Base-by-base conservation (phyloP, 2,888 invertebrate species). In the Pyralis farinalis region DNA sequence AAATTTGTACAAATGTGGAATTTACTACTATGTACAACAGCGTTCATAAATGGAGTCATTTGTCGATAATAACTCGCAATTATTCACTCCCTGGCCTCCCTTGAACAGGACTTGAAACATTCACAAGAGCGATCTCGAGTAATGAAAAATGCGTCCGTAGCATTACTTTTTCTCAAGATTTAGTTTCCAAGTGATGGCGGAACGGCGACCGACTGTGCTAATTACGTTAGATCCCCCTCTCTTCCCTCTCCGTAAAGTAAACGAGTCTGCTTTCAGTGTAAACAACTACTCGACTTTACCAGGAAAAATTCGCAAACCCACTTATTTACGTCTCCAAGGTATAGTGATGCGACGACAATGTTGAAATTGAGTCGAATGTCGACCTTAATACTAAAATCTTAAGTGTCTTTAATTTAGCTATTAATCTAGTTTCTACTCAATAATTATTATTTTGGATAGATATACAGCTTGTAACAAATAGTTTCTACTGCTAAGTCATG, bases 271-370 rank as follows among this genome's bases (percentile, higher is more conserved):
- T 85, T 82, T 76, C 83, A 72, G 62, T 74, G 78, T 78, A 86
- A 85, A 86, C 84, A 87, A 78, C 63, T 71, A 72, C 73, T 80
- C 76, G 74, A 85, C 74, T 81, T 80, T 74, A 76, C 71, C 65
- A 68, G 77, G 77, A 83, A 86, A 85, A 83, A 84, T 75, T 81
- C 79, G 69, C 77, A 76, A 84, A 80, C 71, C 76, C 74, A 81
- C 78, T 83, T 81, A 84, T 79, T 78, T 73, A 75, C 58, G 77
- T 80, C 76, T 74, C 77, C 36, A 64, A 76, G 77, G 78, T 75
- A 77, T 75, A 75, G 58, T 67, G 71, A 64, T 59, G 60, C 55
- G 57, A 58, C 46, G 58, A 62, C 31, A 6, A 3, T 16, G 16
- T 16, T 16, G 4, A 16, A 16, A 4, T 16, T 16, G 16, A 16